Evolutionary conservation across 2,113 vertebrate species (phyloP), one percentile per base, ranked within the genome.

Genomic region (Nothobranchius furzeri): DNA sequence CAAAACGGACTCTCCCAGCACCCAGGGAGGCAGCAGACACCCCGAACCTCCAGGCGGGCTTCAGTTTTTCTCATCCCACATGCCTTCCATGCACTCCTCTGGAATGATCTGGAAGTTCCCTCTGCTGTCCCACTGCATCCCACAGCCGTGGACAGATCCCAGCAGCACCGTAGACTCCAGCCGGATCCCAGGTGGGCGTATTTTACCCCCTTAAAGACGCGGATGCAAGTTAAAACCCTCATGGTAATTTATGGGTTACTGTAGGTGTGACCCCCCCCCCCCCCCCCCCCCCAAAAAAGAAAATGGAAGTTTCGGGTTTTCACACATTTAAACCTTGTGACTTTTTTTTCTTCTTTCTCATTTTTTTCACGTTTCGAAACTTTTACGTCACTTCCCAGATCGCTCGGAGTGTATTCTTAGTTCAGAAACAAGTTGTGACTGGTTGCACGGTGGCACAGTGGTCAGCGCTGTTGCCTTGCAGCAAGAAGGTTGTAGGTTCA

Each of bases 101-200:
- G 77, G 77, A 30, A 68, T 78, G 70, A 43, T 86, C 1, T 89
- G 89, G 85, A 89, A 84, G 70, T 76, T 87, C 49, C 85, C 87
- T 1, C 49, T 76, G 40, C 62, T 82, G 52, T 30, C 85, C 7
- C 83, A 83, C 60, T 85, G 83, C 79, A 75, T 84, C 24, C 59
- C 76, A 17, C 81, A 83, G 64, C 70, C 75, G 2, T 56, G 88
- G 24, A 76, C 63, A 3, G 87, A 91, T 24, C 42, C 35, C 10
- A 2, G 62, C 51, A 55, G 50, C 51, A 45, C 4, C 0, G 75
- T 79, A 13, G 36, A 84, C 17, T 77, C 68, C 5, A 54, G 73
- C 61, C 76, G 68, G 60, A 62, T 40, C 15, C 51, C 69, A 84
- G 85, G 90, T 92, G 43, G 10, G 12, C 3, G n/a, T 15, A 47